These are phyloP conservation scores for Chesias legatella DNA, from an alignment of 2,888 invertebrate genomes.

Conservation along the genomic window DNA sequence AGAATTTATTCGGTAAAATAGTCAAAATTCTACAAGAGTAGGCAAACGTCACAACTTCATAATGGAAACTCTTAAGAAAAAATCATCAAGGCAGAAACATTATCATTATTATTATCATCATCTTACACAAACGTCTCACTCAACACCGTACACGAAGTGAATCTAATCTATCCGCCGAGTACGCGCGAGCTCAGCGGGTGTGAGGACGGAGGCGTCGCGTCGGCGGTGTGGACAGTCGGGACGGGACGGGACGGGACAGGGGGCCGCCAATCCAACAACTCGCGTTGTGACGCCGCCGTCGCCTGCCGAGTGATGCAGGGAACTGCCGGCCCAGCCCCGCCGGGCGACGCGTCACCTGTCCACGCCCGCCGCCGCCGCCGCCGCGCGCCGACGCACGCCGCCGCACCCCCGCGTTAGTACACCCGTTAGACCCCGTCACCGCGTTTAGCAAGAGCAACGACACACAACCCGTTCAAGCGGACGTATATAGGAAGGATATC, in stretches of 20 bases:
- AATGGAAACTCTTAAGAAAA: constrained; percentile 72
- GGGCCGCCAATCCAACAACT: constrained; percentile 81
- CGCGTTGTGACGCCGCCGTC: constrained; percentile 68
- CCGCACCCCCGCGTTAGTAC: too few species aligned
- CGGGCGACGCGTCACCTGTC: constrained; percentile 53
- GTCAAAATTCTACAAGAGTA: constrained; percentile 79
- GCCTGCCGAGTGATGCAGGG: constrained; percentile 69
- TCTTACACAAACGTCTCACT: constrained; percentile 63
- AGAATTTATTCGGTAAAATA: constrained; percentile 78
- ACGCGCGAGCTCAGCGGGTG: constrained; percentile 15
- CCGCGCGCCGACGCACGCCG: too few species aligned
- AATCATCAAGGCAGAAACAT: constrained; percentile 72
- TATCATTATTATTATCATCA: constrained; percentile 50
- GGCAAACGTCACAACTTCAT: constrained; percentile 78
- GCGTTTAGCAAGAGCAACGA: constrained; percentile 45
- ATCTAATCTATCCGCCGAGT: constrained; percentile 30
- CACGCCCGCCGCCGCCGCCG: constrained; percentile 28
- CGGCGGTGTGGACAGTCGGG: constrained; percentile 43
- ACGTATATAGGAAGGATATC: constrained; percentile 35
- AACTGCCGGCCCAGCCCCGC: constrained; percentile 79
- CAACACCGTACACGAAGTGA: constrained; percentile 39
- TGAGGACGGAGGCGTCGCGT: constrained; percentile 67
- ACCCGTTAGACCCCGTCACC: constrained; percentile 49
- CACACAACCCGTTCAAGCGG: constrained; percentile 52
- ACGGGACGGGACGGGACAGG: too few species aligned